A percentile compares a stretch with the other conserved stretches of the same genome.
Evolutionary conservation across 1,140 invertebrate genomes (phyloP).

Genomic region (Heterodera schachtii): DNA sequence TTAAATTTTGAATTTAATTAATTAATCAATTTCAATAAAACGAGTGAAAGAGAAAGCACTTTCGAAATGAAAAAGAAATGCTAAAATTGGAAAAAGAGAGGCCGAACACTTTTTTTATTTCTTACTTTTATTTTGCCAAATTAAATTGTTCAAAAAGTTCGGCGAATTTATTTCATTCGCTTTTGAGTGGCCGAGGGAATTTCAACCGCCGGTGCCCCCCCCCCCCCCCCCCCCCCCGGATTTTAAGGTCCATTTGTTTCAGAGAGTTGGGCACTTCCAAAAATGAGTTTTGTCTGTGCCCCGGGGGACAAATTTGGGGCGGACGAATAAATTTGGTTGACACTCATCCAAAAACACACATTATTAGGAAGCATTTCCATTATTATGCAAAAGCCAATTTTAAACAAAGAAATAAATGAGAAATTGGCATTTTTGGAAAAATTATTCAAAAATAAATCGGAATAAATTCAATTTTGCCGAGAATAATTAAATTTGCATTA

Average conservation of each 20-base stretch:
- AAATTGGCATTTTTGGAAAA: no score
- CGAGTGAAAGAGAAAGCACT: background rate
- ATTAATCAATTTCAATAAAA: no score
- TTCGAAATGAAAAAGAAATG: background rate
- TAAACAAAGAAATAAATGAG: no score
- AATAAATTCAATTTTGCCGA: no score
- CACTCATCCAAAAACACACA: background rate
- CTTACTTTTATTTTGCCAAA: background rate
- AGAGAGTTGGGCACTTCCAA: slow-evolving; percentile 1
- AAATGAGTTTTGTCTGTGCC: slow-evolving; percentile 15
- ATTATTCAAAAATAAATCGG: no score
- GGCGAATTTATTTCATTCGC: background rate
- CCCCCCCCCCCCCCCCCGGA: background rate
- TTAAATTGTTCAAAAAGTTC: background rate
- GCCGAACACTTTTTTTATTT: background rate
- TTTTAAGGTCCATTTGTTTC: slow-evolving; percentile 26
- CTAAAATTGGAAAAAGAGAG: no score
- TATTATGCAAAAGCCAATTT: no score
- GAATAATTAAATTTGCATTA: no score
- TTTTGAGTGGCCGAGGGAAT: slow-evolving; percentile 1
- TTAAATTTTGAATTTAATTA: no score
- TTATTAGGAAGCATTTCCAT: no score
- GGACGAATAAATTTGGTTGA: background rate
- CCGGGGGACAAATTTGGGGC: background rate
- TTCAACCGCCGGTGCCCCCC: background rate